A percentile compares a stretch with the other conserved stretches of the same genome.
These are phyloP conservation scores for Agrotis puta DNA, from an alignment of 2,888 invertebrate genomes.

Conservation along the genomic window DNA sequence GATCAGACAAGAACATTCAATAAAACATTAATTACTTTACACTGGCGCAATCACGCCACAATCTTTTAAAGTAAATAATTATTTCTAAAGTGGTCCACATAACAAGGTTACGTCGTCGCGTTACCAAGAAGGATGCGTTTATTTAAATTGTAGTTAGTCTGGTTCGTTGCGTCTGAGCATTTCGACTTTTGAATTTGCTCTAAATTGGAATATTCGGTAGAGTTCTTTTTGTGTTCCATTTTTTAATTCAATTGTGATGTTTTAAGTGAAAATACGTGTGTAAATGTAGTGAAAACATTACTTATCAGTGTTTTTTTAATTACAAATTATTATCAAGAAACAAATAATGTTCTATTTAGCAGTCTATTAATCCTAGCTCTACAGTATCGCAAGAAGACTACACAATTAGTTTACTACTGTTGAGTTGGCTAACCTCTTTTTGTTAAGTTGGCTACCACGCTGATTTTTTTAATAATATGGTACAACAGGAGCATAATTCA, in stretches of 20 bases:
- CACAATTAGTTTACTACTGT: not conserved
- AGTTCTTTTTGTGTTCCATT: slow-evolving; percentile 5
- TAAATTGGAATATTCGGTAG: slow-evolving; percentile 50
- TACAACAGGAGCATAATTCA: too few species aligned
- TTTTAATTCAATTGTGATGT: not conserved
- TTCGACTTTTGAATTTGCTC: slow-evolving; percentile 67
- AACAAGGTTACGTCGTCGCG: slow-evolving; percentile 73
- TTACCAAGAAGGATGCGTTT: slow-evolving; percentile 68
- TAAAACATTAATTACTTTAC: slow-evolving; percentile 7
- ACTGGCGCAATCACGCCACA: slow-evolving; percentile 27
- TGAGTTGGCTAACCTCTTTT: too few species aligned
- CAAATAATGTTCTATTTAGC: not conserved
- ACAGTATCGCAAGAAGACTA: not conserved
- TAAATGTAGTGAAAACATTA: not conserved
- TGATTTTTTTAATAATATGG: too few species aligned
- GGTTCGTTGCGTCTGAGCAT: slow-evolving; percentile 68
- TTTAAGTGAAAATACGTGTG: slow-evolving; percentile 11
- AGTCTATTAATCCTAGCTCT: not conserved
- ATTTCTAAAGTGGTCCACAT: slow-evolving; percentile 59
- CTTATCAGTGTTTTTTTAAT: not conserved
- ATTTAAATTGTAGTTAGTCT: slow-evolving; percentile 72
- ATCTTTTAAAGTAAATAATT: slow-evolving; percentile 52
- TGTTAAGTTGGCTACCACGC: too few species aligned
- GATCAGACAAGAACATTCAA: slow-evolving; percentile 19
- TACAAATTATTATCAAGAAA: not conserved